These are phyloP conservation scores for Lucinisca nassula DNA, from an alignment of 2,888 invertebrate species.

Conservation along the genomic window DNA sequence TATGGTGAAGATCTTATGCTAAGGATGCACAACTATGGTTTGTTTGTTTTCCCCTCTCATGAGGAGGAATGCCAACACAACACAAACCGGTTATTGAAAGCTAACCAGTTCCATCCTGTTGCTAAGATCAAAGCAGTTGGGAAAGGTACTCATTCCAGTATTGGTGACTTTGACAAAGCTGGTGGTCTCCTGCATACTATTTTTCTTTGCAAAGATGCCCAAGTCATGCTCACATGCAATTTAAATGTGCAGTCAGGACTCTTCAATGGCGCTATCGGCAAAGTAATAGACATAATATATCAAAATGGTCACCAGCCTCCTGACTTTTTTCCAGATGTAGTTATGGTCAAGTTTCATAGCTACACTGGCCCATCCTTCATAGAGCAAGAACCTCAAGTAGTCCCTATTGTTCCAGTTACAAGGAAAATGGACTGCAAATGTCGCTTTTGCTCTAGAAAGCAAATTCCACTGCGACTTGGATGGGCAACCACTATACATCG, in stretches of 20 bases:
- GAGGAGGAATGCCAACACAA: slow-evolving; percentile 50
- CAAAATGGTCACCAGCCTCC: slow-evolving; percentile 4
- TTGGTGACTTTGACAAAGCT: not conserved
- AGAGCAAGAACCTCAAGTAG: not conserved
- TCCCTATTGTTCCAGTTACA: slow-evolving; percentile 33
- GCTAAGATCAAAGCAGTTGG: not conserved
- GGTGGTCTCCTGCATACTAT: not conserved
- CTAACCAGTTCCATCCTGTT: not conserved
- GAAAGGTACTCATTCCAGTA: not conserved
- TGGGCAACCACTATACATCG: not conserved
- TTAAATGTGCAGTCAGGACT: not conserved
- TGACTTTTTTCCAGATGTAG: not conserved
- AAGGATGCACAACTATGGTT: slow-evolving; percentile 25
- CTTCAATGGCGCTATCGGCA: not conserved
- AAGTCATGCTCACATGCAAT: not conserved
- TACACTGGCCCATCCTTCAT: not conserved
- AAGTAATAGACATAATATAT: slow-evolving; percentile 11
- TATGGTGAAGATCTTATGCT: slow-evolving; percentile 32
- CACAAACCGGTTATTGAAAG: not conserved
- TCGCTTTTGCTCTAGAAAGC: not conserved
- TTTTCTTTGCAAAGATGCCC: not conserved
- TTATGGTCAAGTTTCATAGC: not conserved
- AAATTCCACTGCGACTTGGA: not conserved
- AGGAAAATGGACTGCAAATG: not conserved
- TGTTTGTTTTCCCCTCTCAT: slow-evolving; percentile 60